Evolutionary conservation across 1,140 invertebrate genomes (phyloP).

Genomic region (Psilanteris sp.): DNA sequence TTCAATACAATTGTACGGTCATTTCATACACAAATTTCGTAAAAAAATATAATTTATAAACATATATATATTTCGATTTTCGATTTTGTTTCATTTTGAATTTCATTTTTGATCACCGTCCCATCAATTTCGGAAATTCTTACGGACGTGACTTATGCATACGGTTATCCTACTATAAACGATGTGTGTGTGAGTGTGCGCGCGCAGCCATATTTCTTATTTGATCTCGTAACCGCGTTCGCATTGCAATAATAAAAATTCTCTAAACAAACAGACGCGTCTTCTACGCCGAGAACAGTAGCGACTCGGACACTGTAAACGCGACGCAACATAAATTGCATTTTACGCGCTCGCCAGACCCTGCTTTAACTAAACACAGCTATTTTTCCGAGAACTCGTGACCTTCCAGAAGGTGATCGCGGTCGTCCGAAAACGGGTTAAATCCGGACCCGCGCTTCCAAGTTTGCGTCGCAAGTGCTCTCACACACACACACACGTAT

Average conservation of each 20-base stretch:
- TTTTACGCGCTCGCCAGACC: conserved; percentile 52
- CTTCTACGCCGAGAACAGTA: conserved; percentile 49
- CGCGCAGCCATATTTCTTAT: conserved; percentile 33
- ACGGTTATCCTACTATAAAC: no score
- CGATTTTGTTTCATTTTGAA: no score
- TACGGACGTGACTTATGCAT: no score
- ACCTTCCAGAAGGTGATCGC: conserved; percentile 57
- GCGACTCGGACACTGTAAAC: conserved; percentile 46
- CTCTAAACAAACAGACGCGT: conserved; percentile 51
- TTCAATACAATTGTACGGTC: no score
- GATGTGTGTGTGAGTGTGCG: no score
- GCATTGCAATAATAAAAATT: conserved; percentile 59
- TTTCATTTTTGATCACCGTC: no score
- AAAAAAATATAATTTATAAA: no score
- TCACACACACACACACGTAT: no score
- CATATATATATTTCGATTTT: no score
- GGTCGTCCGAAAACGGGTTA: conserved; percentile 35
- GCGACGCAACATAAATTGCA: conserved; percentile 54
- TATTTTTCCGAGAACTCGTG: conserved; percentile 47
- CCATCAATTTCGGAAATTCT: no score
- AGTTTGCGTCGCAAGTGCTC: no score
- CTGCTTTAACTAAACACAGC: conserved; percentile 56
- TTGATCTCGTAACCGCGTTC: conserved; percentile 10
- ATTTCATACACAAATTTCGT: no score
- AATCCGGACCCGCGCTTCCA: conserved; percentile 16